Evolutionary conservation across 2,888 invertebrate genomes (phyloP).

Genomic region (Antitype chi): DNA sequence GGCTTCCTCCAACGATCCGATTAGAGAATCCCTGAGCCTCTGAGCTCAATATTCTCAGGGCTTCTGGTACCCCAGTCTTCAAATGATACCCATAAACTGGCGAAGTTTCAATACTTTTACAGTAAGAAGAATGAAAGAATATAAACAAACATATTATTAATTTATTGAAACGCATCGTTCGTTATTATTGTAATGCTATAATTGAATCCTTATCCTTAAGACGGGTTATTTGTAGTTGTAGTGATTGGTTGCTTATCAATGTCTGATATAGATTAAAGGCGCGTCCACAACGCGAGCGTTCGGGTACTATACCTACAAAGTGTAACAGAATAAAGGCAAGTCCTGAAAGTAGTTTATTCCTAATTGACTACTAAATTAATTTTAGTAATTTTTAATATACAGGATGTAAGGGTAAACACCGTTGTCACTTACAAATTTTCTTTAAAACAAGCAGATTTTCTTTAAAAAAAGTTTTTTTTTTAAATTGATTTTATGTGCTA

Average conservation of each 20-base stretch:
- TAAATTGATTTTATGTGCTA: no score
- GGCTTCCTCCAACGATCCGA: slow-evolving; percentile 78
- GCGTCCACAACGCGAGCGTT: not conserved
- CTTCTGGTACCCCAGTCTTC: slow-evolving; percentile 76
- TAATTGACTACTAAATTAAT: no score
- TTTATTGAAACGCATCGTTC: slow-evolving; percentile 37
- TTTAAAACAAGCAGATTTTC: no score
- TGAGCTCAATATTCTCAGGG: slow-evolving; percentile 58
- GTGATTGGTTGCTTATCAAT: slow-evolving; percentile 42
- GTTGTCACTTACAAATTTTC: no score
- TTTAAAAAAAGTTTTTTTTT: no score
- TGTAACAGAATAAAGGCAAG: no score
- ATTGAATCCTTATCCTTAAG: slow-evolving; percentile 8
- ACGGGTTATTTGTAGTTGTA: slow-evolving; percentile 27
- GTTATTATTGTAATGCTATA: slow-evolving; percentile 7
- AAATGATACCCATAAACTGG: slow-evolving; percentile 73
- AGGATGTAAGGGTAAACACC: no score
- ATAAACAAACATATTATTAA: slow-evolving; percentile 50
- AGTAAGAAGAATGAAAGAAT: slow-evolving; percentile 44
- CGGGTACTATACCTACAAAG: no score
- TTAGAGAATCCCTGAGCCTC: slow-evolving; percentile 61
- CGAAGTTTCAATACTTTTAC: slow-evolving; percentile 47
- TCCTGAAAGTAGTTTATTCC: no score
- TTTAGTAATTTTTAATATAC: no score
- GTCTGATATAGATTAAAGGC: slow-evolving; percentile 1